phyloP scores from a whole-genome alignment of 2,113 vertebrate genomes.

The Hyperopisus bebe region DNA sequence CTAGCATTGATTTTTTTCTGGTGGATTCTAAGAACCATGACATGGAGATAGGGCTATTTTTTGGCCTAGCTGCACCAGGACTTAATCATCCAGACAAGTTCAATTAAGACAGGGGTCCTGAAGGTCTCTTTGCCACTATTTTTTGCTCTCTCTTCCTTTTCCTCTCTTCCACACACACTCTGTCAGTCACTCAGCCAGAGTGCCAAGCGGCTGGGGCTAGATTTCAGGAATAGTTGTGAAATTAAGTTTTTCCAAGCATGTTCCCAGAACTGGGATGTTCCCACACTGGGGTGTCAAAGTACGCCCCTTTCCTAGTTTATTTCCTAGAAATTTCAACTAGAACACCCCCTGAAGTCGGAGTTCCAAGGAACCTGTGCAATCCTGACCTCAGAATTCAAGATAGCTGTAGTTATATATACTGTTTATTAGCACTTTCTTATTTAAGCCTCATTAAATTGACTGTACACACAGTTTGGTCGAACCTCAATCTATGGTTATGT shows the following conservation, averaged over 20 bases:
- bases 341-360: too few species aligned
- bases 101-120: not conserved
- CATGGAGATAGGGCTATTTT: not conserved
- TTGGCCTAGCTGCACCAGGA: not conserved
- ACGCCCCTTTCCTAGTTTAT: not conserved
- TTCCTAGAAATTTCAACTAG: too few species aligned
- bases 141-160: not conserved
- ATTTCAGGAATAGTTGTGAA: constrained; percentile 21
- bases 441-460: not conserved
- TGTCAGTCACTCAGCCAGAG: constrained; percentile 33
- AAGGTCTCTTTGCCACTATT: not conserved
- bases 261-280: not conserved
- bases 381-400: not conserved
- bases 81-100: not conserved
- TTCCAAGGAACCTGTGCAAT: not conserved
- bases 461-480: not conserved
- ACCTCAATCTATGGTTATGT: not conserved
- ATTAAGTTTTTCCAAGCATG: constrained; percentile 9
- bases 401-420: not conserved
- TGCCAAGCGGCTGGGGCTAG: constrained; percentile 39
- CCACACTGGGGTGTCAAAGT: not conserved
- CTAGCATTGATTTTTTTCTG: not conserved
- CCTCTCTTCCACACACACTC: not conserved
- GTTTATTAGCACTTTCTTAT: not conserved
- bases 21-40: not conserved